A percentile compares a stretch with the other conserved stretches of the same genome.
Conservation (phyloP, 2,888 invertebrate species). For the Argyresthia goedartella region DNA sequence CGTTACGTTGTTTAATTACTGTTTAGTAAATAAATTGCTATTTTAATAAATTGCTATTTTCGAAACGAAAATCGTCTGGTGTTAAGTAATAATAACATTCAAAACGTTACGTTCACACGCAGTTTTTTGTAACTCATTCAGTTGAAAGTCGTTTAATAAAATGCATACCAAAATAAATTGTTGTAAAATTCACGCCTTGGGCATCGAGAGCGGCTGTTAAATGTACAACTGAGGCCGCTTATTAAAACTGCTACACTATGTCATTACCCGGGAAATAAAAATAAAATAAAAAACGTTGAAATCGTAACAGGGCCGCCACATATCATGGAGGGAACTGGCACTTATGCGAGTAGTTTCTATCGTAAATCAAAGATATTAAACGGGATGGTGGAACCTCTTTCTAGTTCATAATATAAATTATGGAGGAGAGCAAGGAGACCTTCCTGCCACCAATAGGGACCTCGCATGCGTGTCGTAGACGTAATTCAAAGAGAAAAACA, state of each 20-base stretch:
- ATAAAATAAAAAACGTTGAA: conserved; percentile 45
- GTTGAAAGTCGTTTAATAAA: conserved; percentile 23
- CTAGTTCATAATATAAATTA: conserved; percentile 69
- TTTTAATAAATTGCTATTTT: too few relatives aligned
- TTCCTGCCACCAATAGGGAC: conserved; percentile 51
- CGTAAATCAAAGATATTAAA: conserved; percentile 72
- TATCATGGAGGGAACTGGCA: conserved; percentile 62
- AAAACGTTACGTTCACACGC: conserved; percentile 20
- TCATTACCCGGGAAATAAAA: conserved; percentile 60
- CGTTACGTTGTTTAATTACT: background rate
- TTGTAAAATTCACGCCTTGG: conserved; percentile 49
- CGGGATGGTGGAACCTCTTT: conserved; percentile 67
- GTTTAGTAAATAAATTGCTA: background rate
- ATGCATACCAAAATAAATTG: conserved; percentile 45
- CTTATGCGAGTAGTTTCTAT: conserved; percentile 65
- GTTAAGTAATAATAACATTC: background rate
- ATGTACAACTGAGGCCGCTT: conserved; percentile 35
- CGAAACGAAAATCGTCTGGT: background rate
- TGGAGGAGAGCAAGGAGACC: conserved; percentile 47
- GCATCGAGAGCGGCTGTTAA: conserved; percentile 24
- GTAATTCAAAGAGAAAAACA: conserved; percentile 39
- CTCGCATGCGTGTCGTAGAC: conserved; percentile 44
- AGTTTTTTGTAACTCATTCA: conserved; percentile 19
- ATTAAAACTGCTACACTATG: conserved; percentile 60
- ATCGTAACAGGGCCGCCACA: conserved; percentile 59